phyloP scores from a whole-genome alignment of 2,113 vertebrate species.

The Redunca redunca region DNA sequence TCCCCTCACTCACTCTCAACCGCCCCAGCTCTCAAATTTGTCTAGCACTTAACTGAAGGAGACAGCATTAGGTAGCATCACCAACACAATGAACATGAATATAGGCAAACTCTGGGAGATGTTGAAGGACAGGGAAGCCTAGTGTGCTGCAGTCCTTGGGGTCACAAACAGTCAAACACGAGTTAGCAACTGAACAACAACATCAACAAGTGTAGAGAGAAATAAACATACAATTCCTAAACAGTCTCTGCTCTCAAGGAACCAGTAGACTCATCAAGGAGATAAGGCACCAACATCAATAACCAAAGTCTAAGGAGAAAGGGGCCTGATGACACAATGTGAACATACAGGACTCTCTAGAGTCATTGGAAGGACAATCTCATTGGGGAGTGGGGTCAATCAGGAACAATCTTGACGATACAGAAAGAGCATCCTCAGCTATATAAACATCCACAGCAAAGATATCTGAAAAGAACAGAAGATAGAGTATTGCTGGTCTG shows the following conservation, averaged over 20 bases:
- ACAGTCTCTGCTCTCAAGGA: background rate
- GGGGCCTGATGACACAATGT: background rate
- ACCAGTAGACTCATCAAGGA: background rate
- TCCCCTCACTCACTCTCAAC: background rate
- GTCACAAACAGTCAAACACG: background rate
- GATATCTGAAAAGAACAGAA: background rate
- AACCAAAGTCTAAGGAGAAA: background rate
- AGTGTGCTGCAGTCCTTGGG: background rate
- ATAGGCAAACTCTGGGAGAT: background rate
- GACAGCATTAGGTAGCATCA: background rate
- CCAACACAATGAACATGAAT: background rate
- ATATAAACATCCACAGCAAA: background rate
- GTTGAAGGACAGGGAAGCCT: background rate
- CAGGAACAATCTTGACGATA: background rate
- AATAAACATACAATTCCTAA: background rate
- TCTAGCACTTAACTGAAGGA: background rate
- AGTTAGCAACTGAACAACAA: background rate
- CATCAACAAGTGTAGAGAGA: background rate
- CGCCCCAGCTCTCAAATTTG: background rate
- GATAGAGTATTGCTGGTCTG: background rate
- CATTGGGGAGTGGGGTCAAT: background rate
- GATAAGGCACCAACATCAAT: background rate
- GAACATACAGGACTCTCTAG: accelerated
- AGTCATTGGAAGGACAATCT: background rate
- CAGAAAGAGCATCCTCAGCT: background rate